Conservation (phyloP, 2,888 invertebrate genomes). For the Kryphioiulus occultus region DNA sequence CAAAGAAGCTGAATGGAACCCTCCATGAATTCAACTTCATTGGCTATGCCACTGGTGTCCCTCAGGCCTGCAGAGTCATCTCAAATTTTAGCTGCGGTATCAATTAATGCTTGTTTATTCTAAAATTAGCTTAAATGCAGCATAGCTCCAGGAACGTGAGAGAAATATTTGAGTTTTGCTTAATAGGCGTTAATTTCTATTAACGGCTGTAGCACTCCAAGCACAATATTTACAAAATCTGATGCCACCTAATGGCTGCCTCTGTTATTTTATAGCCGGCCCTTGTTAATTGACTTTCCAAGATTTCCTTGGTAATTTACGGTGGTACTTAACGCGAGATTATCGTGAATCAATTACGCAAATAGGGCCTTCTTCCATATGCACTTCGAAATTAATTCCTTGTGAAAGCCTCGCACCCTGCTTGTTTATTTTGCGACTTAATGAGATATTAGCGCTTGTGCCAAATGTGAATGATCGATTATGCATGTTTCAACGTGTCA, state of each 20-base stretch:
- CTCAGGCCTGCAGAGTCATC: background rate
- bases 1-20: background rate
- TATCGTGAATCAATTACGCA: constrained; percentile 1
- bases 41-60: background rate
- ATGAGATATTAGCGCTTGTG: background rate
- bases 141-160: background rate
- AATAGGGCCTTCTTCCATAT: background rate
- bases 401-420: background rate
- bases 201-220: background rate
- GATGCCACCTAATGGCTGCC: background rate
- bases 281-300: background rate
- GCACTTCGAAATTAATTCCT: background rate
- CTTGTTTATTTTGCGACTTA: background rate
- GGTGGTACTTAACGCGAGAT: background rate
- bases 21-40: too few relatives aligned
- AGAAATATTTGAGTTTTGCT: background rate
- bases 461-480: background rate
- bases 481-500: background rate
- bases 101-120: constrained; percentile 16
- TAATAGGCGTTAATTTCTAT: constrained; percentile 20
- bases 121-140: constrained; percentile 12
- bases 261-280: background rate
- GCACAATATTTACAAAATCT: constrained; percentile 1
- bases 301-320: background rate
- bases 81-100: background rate